Percentiles rank a stretch among this genome's conserved stretches.
These are phyloP conservation scores for Solenopsis fugax DNA, from an alignment of 1,140 invertebrate genomes.

Conservation along the genomic window DNA sequence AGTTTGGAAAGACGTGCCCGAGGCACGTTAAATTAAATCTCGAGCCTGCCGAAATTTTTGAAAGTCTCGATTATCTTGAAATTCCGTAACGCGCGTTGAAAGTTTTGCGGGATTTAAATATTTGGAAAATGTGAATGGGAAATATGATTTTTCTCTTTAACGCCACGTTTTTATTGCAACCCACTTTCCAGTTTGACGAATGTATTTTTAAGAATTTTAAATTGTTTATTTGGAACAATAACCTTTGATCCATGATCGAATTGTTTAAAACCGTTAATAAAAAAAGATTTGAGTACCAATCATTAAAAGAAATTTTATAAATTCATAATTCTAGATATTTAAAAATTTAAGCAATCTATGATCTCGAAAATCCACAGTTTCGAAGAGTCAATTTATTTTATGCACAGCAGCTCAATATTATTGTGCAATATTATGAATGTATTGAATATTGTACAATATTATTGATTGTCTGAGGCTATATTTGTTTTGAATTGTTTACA, in stretches of 20 bases:
- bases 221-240: background rate
- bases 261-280: background rate
- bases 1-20: background rate
- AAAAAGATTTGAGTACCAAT: too few species aligned
- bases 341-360: background rate
- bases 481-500: too few species aligned
- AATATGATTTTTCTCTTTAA: background rate
- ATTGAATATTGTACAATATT: too few species aligned
- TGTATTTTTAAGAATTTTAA: constrained; percentile 1
- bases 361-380: background rate
- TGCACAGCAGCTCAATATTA: too few species aligned
- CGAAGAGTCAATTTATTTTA: background rate
- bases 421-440: too few species aligned
- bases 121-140: background rate
- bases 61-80: background rate
- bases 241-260: background rate
- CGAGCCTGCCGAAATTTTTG: background rate
- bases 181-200: background rate
- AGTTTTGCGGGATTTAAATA: background rate
- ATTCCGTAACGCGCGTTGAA: background rate
- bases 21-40: background rate
- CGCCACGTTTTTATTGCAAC: background rate
- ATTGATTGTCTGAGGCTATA: too few species aligned
- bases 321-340: background rate
- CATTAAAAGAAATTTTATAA: too few species aligned